Evolutionary conservation across 2,113 vertebrate genomes (phyloP).

Genomic region (Psephotus haematonotus): DNA sequence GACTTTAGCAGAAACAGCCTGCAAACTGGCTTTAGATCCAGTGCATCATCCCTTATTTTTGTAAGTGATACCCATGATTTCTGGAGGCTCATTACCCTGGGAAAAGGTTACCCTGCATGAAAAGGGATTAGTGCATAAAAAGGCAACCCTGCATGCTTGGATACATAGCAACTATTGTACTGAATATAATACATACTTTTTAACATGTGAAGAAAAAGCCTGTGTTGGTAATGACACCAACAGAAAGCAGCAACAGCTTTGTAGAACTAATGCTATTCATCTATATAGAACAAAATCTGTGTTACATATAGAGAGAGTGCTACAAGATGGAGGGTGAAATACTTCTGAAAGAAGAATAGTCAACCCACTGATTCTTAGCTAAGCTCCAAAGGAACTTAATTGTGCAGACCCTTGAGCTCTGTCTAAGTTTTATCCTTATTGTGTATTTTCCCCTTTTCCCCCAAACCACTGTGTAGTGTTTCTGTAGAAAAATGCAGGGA

Average conservation of each 20-base stretch:
- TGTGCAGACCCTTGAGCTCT: neutral
- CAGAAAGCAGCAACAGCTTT: neutral
- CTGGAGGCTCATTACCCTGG: neutral
- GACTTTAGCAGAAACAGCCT: conserved; percentile 59
- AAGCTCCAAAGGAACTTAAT: neutral
- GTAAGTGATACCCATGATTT: neutral
- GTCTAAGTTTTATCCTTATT: neutral
- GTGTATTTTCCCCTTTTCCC: neutral
- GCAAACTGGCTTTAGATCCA: conserved; percentile 28
- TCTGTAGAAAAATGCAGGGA: neutral
- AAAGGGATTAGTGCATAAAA: neutral
- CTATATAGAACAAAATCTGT: neutral
- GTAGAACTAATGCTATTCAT: neutral
- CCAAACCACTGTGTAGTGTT: neutral
- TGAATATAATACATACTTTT: neutral
- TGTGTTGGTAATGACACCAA: neutral
- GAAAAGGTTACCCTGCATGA: neutral
- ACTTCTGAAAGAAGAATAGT: neutral
- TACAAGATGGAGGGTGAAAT: neutral
- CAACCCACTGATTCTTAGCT: neutral
- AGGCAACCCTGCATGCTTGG: neutral
- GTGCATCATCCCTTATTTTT: neutral
- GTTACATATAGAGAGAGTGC: neutral
- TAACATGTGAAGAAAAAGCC: neutral
- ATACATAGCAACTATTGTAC: neutral